phyloP scores from a whole-genome alignment of 2,888 invertebrate species.

The Diaperis boleti region DNA sequence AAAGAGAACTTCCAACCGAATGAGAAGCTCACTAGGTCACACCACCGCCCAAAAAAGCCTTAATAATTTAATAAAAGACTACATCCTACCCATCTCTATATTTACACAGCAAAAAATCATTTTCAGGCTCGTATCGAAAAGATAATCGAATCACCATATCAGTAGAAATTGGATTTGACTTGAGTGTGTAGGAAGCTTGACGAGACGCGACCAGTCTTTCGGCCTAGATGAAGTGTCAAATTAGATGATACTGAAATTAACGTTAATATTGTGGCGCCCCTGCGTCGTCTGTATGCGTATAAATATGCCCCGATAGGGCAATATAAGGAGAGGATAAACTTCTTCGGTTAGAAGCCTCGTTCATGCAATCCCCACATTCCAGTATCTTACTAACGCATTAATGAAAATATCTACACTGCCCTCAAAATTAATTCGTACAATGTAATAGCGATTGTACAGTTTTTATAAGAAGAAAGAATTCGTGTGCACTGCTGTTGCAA shows the following conservation, averaged over 20 bases:
- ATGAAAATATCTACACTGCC: no score
- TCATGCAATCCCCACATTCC: background rate
- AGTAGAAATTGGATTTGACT: constrained; percentile 29
- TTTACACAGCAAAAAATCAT: constrained; percentile 3
- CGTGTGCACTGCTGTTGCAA: no score
- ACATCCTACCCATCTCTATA: background rate
- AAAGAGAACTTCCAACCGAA: no score
- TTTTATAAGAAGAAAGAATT: no score
- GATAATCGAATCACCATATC: constrained; percentile 34
- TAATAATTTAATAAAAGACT: background rate
- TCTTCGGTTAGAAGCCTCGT: constrained; percentile 6
- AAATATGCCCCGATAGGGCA: constrained; percentile 30
- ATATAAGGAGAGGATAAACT: constrained; percentile 9
- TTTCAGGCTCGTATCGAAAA: constrained; percentile 9
- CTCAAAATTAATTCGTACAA: no score
- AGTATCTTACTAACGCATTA: background rate
- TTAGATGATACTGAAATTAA: constrained; percentile 38
- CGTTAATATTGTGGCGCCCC: constrained; percentile 32
- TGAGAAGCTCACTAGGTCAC: background rate
- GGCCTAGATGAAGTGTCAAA: constrained; percentile 40
- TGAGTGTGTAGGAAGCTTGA: constrained; percentile 22
- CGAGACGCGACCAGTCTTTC: constrained; percentile 30
- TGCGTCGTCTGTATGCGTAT: constrained; percentile 29
- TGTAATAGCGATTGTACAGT: no score
- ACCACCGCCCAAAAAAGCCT: background rate